Evolutionary conservation across 2,797 vertebrate species (phyloP).

Genomic region (Melanotaenia pygmaea): DNA sequence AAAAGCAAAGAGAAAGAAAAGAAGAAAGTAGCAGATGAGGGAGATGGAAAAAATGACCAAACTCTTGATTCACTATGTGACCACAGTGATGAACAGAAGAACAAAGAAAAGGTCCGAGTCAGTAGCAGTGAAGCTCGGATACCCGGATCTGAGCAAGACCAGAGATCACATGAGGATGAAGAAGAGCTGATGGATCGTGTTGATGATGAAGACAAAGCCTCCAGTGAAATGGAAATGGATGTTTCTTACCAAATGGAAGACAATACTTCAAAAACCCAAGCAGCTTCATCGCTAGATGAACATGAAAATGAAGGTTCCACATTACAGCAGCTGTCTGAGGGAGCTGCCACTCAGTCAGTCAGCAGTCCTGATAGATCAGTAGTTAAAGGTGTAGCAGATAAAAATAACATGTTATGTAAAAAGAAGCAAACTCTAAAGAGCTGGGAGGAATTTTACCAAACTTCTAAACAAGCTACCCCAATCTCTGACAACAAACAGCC

Average conservation of each 20-base stretch:
- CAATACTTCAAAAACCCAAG: slow-evolving; percentile 11
- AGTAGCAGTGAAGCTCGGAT: background rate
- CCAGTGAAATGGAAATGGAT: background rate
- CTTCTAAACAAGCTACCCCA: background rate
- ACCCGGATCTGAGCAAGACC: background rate
- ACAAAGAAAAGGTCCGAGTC: background rate
- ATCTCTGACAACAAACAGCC: no score
- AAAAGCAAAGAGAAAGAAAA: background rate
- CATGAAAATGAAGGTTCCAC: background rate
- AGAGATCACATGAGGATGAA: background rate
- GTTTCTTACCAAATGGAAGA: slow-evolving; percentile 22
- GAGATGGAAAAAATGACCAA: slow-evolving; percentile 19
- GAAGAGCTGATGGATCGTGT: slow-evolving; percentile 35
- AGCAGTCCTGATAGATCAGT: no score
- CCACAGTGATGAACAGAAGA: slow-evolving; percentile 15
- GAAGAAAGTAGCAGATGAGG: background rate
- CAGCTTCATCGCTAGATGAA: background rate
- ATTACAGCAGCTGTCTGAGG: no score
- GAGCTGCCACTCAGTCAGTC: no score
- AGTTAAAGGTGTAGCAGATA: no score
- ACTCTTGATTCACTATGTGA: slow-evolving; percentile 40
- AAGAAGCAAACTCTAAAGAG: background rate
- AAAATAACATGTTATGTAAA: no score
- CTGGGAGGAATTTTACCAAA: background rate
- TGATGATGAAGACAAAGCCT: background rate